Percentiles rank a stretch among this genome's conserved stretches.
phyloP scores from a whole-genome alignment of 2,888 invertebrate genomes.

The Alloscopus bannaensis region DNA sequence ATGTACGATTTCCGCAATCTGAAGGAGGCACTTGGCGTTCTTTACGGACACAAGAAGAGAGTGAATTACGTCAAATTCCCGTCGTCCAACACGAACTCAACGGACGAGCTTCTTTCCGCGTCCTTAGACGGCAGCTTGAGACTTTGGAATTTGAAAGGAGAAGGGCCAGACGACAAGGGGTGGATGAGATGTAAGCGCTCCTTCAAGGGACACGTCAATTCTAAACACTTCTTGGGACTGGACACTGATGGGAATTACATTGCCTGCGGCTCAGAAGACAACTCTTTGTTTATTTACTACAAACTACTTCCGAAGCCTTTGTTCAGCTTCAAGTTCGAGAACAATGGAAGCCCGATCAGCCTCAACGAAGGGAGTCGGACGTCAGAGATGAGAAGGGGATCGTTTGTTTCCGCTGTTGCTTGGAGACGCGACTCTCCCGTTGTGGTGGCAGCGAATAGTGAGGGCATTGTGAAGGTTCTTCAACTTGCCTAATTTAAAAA shows the following conservation, averaged over 20 bases:
- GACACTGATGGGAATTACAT: slow-evolving; percentile 95
- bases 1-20: slow-evolving; percentile 93
- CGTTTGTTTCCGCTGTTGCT: slow-evolving; percentile 96
- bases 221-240: slow-evolving; percentile 96
- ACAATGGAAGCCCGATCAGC: slow-evolving; percentile 84
- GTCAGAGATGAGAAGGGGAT: slow-evolving; percentile 79
- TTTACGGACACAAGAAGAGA: slow-evolving; percentile 93
- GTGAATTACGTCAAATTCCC: slow-evolving; percentile 95
- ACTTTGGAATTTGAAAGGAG: slow-evolving; percentile 87
- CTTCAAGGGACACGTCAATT: slow-evolving; percentile 93
- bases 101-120: slow-evolving; percentile 90
- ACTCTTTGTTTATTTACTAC: slow-evolving; percentile 94
- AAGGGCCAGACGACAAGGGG: slow-evolving; percentile 78
- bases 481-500: slow-evolving; percentile 85
- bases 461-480: slow-evolving; percentile 93
- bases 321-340: slow-evolving; percentile 91
- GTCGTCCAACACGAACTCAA: too few relatives aligned
- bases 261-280: slow-evolving; percentile 96
- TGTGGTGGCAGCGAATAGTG: slow-evolving; percentile 94
- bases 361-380: too few relatives aligned
- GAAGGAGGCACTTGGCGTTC: slow-evolving; percentile 86
- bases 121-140: slow-evolving; percentile 94
- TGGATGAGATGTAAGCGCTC: slow-evolving; percentile 89
- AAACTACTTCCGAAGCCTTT: slow-evolving; percentile 91
- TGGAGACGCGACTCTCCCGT: slow-evolving; percentile 92